Conservation (phyloP, 2,797 vertebrate species). For the Anableps anableps region DNA sequence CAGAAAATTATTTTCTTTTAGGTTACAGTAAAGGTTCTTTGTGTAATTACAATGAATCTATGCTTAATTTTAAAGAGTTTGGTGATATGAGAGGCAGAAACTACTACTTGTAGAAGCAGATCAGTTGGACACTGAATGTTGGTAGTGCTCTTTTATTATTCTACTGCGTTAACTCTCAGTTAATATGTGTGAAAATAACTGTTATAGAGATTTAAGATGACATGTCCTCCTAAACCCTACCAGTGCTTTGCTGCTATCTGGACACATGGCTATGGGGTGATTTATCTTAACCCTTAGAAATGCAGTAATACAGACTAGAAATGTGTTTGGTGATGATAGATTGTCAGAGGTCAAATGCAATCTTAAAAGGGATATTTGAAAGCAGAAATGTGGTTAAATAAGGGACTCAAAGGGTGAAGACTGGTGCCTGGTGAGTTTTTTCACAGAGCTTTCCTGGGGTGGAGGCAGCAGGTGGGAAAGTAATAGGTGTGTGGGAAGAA, state of each 20-base stretch:
- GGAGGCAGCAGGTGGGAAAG: slow-evolving; percentile 21
- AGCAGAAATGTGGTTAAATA: slow-evolving; percentile 10
- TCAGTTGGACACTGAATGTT: background rate
- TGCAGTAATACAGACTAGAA: slow-evolving; percentile 2
- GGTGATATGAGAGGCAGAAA: background rate
- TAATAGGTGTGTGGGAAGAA: slow-evolving; percentile 16
- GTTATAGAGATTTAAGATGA: background rate
- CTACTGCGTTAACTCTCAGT: background rate
- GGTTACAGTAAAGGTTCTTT: background rate
- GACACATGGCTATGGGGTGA: slow-evolving; percentile 3
- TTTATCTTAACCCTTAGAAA: slow-evolving; percentile 12
- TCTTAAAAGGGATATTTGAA: slow-evolving; percentile 6
- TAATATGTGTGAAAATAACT: background rate
- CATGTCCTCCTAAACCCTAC: background rate
- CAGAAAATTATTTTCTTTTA: background rate
- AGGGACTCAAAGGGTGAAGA: background rate
- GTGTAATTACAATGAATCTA: background rate
- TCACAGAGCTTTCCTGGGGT: slow-evolving; percentile 14
- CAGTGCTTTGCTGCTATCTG: background rate
- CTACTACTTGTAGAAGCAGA: background rate
- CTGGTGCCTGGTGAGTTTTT: slow-evolving; percentile 7
- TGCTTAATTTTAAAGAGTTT: slow-evolving; percentile 11
- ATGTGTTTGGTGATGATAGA: background rate
- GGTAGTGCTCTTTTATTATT: background rate
- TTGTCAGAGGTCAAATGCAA: slow-evolving; percentile 4